Base-by-base conservation (phyloP, 2,113 vertebrate species). In the Dromiciops gliroides region DNA sequence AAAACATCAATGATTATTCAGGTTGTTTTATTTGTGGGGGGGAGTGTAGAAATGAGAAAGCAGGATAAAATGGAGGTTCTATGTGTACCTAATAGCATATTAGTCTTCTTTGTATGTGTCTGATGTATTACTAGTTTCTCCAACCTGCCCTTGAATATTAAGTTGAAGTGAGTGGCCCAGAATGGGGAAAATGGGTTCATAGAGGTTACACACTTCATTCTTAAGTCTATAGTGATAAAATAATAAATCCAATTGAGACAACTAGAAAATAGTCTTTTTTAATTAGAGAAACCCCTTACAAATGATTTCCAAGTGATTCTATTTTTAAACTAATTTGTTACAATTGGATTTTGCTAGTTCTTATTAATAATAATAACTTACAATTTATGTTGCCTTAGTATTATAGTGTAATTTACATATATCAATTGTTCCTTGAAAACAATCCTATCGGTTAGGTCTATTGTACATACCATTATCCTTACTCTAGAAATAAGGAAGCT, bases 31-130 rank as follows among this genome's bases (percentile, higher is more conserved):
- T 56, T 67, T 67, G 1, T 3, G 14, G 6, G 19, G 60, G 67
- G 14, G 4, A 2, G 8, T n/a, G n/a, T n/a, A n/a, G n/a, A n/a
- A n/a, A n/a, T n/a, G 31, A n/a, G 0, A 1, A 60, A 31, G 51
- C 19, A 52, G 60, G n/a, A 23, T 83, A 44, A 83, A 83, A 83
- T 44, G n/a, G n/a, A 83, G 7, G 7, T 83, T 83, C 67, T 83
- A 83, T 23, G 26, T 44, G 19, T 83, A 23, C 37, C 6, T 44
- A 8, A 44, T 44, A 23, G 14, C 67, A 23, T 83, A 22, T 6
- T 22, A 7, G 19, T 44, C 60, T 75, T n/a, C 56, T 67, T 37
- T n/a, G 31, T n/a, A 19, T n/a, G 28, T 31, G 3, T 60, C 11
- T 37, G 37, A 31, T 37, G 31, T 44, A 44, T 83, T 83, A 16